These are phyloP conservation scores for Sebastes variabilis DNA, from an alignment of 2,797 vertebrate species.

Conservation along the genomic window DNA sequence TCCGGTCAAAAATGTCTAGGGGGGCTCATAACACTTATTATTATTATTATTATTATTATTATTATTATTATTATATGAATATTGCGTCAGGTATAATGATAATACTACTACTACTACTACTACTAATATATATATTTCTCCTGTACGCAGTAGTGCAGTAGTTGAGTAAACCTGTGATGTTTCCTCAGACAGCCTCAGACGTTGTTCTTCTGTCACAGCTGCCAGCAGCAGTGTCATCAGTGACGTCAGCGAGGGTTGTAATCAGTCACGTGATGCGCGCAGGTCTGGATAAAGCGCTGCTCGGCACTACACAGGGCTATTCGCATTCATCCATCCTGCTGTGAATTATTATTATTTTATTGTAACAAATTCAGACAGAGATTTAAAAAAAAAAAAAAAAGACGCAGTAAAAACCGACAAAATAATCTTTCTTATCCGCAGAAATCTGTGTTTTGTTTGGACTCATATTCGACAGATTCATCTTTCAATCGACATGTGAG, in stretches of 20 bases:
- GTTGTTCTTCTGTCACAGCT: constrained; percentile 25
- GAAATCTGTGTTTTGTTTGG: constrained; percentile 16
- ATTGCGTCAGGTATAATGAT: no score
- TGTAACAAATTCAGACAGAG: background rate
- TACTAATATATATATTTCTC: background rate
- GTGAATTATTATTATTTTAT: background rate
- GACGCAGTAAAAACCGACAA: background rate
- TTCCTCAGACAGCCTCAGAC: constrained; percentile 15
- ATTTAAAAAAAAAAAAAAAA: background rate
- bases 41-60: no score
- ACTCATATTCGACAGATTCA: constrained; percentile 30
- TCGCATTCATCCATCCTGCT: constrained; percentile 1
- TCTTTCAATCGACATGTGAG: constrained; percentile 66
- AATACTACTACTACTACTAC: no score
- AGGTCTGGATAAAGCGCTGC: constrained; percentile 77
- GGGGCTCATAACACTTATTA: no score
- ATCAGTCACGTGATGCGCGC: constrained; percentile 79
- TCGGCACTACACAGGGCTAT: constrained; percentile 25
- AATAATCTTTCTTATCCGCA: background rate
- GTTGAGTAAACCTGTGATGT: background rate
- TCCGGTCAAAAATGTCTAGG: no score
- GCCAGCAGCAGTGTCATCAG: constrained; percentile 44
- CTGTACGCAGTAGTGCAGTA: background rate
- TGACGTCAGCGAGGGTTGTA: constrained; percentile 78
- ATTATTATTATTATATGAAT: no score